Conservation (phyloP, 2,113 vertebrate species). For the Onychostoma macrolepis region DNA sequence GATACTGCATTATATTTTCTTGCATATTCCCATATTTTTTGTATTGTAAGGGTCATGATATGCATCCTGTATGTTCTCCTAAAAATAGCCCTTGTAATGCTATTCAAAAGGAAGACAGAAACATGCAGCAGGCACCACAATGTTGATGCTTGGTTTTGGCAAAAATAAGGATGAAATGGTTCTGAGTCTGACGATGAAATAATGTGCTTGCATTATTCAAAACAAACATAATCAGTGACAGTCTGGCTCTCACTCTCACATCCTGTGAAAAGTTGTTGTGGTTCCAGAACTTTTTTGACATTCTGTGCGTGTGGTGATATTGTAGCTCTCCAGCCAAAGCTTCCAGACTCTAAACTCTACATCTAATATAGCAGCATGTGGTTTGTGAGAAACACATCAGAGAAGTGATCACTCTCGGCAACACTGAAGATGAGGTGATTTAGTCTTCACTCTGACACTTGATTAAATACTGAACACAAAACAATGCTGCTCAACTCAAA, state of each 20-base stretch:
- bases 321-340: background rate
- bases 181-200: background rate
- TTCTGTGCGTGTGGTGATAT: background rate
- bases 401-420: background rate
- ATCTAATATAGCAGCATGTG: slow-evolving; percentile 1
- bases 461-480: background rate
- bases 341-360: slow-evolving; percentile 1
- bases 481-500: background rate
- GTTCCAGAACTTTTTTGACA: background rate
- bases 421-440: background rate
- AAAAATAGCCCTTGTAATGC: background rate
- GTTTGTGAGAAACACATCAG: slow-evolving; percentile 6
- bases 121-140: background rate
- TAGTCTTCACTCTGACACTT: background rate
- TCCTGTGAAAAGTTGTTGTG: background rate
- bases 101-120: background rate
- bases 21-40: background rate
- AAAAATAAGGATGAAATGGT: background rate
- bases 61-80: background rate
- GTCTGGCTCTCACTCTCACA: background rate
- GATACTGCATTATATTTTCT: too few species aligned
- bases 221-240: background rate
- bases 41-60: background rate
- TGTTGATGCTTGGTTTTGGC: background rate
- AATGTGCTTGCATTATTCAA: background rate